Conservation (phyloP, 2,113 vertebrate genomes). For the Uria lomvia region DNA sequence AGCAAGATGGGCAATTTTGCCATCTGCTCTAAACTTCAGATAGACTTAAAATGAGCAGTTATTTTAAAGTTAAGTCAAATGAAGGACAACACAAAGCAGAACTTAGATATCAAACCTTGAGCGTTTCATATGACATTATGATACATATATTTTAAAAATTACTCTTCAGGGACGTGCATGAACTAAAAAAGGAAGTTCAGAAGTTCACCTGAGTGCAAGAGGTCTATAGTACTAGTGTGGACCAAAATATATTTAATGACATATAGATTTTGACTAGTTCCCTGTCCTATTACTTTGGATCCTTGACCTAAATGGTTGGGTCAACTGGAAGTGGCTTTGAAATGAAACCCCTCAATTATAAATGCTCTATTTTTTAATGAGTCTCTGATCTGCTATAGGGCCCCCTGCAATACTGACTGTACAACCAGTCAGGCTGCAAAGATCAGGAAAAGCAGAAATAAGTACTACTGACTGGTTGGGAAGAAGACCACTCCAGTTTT, state of each 20-base stretch:
- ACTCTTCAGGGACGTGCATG: not conserved
- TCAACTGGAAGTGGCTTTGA: not conserved
- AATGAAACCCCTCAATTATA: not conserved
- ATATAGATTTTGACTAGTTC: not conserved
- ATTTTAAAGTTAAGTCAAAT: slow-evolving; percentile 20
- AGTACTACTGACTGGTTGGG: not conserved
- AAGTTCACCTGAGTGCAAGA: not conserved
- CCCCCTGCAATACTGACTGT: not conserved
- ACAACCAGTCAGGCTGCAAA: not conserved
- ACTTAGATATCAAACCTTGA: not conserved
- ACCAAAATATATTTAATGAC: not conserved
- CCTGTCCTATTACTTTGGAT: not conserved
- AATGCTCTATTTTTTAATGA: not conserved
- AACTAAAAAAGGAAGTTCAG: not conserved
- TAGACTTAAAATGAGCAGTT: not conserved
- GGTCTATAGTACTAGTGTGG: not conserved
- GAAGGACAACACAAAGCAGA: not conserved
- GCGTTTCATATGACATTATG: not conserved
- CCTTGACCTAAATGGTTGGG: not conserved
- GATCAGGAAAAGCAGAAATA: not conserved
- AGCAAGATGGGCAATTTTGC: not conserved
- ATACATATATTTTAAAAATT: not conserved
- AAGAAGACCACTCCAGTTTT: not conserved
- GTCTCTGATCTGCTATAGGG: not conserved
- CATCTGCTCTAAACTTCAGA: slow-evolving; percentile 1